Base-by-base conservation (phyloP, 2,888 invertebrate genomes). In the Meta bourneti region DNA sequence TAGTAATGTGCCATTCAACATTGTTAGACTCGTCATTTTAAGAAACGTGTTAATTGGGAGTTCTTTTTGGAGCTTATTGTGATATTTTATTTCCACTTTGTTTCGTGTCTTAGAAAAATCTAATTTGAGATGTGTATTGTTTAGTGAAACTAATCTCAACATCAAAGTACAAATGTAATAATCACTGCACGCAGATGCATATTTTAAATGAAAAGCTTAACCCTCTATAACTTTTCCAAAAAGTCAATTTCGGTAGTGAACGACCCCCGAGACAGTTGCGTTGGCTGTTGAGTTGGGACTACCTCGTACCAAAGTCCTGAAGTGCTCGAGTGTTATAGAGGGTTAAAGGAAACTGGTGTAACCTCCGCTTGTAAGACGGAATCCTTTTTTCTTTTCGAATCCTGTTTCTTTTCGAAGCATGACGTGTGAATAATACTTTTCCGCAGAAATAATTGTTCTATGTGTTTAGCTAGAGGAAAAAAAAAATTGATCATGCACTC, bases 161-260 rank as follows among this genome's bases (percentile, higher is more conserved):
- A 90, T 90, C 89, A 90, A 90, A 90, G 89, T 90, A 90, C 89
- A 90, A 90, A 90, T 90, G 83, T 79, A 75, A 71, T 78, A 84
- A 75, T 75, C 77, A 70, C 69, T 82, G 89, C 81, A 84, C 78
- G 84, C 72, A 84, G 72, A 54, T 75, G 74, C 61, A 61, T 34
- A 34, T 61, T 61, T 61, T 61, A 61, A 61, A 16, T 9, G 61
- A 61, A 61, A 11, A 61, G 61, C 61, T 61, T 61, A 61, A 61
- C 61, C 61, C 61, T 61, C 61, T 61, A 61, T 61, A 61, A 61
- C 61, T 34, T 34, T 34, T 34, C 34, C 1, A 34, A 34, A 34
- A 34, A 4, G 1, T 4, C 1, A 34, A 34, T 34, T 34, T 34
- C 34, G 34, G 34, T 34, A 34, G 34, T 34, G 34, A 34, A 34